Base-by-base conservation (phyloP, 2,888 invertebrate species). In the Lochmaea capreae region DNA sequence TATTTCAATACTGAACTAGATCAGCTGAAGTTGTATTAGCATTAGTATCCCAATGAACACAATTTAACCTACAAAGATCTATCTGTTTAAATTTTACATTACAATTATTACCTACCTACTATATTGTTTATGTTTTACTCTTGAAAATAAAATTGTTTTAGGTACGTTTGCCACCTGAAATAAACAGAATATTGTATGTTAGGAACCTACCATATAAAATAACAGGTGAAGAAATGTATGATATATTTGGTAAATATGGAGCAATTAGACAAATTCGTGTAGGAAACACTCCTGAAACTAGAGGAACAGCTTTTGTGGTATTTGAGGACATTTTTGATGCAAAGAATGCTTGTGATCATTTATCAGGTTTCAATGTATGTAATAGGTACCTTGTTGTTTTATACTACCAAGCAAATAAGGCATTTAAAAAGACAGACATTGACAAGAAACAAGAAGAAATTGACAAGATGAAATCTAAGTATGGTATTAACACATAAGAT, bases 261-360 rank as follows among this genome's bases (percentile, higher is more conserved):
- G 99, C 99, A 3, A 99, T 99, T 79, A 89, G 99, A 81, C 99
- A 99, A 89, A 99, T 99, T 76, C 90, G 99, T 88, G 96, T 98
- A 46, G 99, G 99, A 0, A 99, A 98, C 84, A 99, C 98, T 33
- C 95, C 98, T 14, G 99, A 99, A 88, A 97, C 98, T 0, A 92
- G 97, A 87, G 99, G 99, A 67, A 99, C 99, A 46, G 99, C 99
- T 18, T 99, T 99, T 91, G 98, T 99, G 65, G 97, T 99, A 0
- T 99, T 98, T 87, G 99, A 99, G 89, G 99, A 99, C 86, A 99
- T 99, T 83, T 99, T 99, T 89, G 99, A 99, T 90, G 99, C 99
- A 0, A 99, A 99, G 88, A 99, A 99, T 89, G 99, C 99, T 4
- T 99, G 99, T 88, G 99, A 99, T 87, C 99, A 99, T 88, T 89